Evolutionary conservation across 2,113 vertebrate genomes (phyloP).

Genomic region (Glareola pratincola): DNA sequence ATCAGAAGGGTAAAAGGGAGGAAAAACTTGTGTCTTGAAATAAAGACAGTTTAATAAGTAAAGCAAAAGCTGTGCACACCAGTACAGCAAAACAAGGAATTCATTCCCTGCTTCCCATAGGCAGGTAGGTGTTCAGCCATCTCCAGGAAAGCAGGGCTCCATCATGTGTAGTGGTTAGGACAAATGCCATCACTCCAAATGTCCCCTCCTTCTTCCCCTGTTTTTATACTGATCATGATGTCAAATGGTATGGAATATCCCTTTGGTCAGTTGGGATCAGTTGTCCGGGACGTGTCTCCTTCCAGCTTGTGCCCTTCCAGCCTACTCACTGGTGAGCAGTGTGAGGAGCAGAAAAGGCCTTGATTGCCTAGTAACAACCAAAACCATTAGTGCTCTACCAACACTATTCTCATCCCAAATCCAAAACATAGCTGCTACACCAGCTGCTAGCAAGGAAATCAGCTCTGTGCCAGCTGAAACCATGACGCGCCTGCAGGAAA

Average conservation of each 20-base stretch:
- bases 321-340: not conserved
- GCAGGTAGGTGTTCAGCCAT: not conserved
- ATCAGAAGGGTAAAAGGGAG: not conserved
- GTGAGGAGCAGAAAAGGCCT: not conserved
- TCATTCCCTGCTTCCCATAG: not conserved
- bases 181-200: not conserved
- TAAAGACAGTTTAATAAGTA: not conserved
- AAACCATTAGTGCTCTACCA: not conserved
- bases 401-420: not conserved
- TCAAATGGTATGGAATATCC: not conserved
- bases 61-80: not conserved
- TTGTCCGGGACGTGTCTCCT: not conserved
- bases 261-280: not conserved
- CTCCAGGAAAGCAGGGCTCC: not conserved
- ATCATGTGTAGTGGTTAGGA: not conserved
- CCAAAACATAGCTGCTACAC: not conserved
- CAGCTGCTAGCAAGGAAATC: not conserved
- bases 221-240: not conserved
- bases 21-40: not conserved
- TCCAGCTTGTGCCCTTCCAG: not conserved
- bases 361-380: not conserved
- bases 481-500: not conserved
- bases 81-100: not conserved
- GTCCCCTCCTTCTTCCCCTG: not conserved
- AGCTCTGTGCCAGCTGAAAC: not conserved